Evolutionary conservation across 2,888 invertebrate genomes (phyloP), one percentile per base, ranked within the genome.

Genomic region (Drosophila ustulata): DNA sequence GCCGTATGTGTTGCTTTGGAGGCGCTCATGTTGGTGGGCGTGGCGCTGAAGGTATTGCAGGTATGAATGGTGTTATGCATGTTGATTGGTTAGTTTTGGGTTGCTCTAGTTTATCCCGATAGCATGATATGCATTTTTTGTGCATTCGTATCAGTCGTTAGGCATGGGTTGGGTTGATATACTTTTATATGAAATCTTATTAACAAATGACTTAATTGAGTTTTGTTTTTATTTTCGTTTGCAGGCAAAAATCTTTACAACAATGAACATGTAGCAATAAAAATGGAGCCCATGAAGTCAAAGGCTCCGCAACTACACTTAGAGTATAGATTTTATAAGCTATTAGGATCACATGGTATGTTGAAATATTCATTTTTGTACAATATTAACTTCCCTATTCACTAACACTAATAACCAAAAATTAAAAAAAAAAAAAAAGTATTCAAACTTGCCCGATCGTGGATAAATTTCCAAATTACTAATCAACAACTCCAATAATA

Each of bases 231-330:
- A 26, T 49, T 75, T 63, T 73, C 66, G 93, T 93, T 93, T 92
- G 5, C 95, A 97, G 98, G 99, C 89, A 99, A 99, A 95, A 99
- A 99, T 94, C 95, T 99, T 92, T 99, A 99, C 95, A 99, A 98
- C 95, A 99, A 98, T 95, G 99, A 99, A 95, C 99, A 99, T 95
- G 99, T 99, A 94, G 99, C 99, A 93, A 99, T 99, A 93, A 99
- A 99, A 95, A 96, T 99, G 98, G 99, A 99, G 95, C 98, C 98
- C 91, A 99, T 99, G 98, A 99, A 99, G 94, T 98, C 99, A 90
- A 98, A 99, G 95, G 99, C 99, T 92, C 99, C 99, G 78, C 99
- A 99, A 94, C 95, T 99, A 92, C 99, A 99, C 94, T 95, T 99
- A 95, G 99, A 99, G 94, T 99, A 99, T 95, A 96, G 99, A 95